Evolutionary conservation across 2,888 invertebrate species (phyloP).

Genomic region (Polyploca ridens): DNA sequence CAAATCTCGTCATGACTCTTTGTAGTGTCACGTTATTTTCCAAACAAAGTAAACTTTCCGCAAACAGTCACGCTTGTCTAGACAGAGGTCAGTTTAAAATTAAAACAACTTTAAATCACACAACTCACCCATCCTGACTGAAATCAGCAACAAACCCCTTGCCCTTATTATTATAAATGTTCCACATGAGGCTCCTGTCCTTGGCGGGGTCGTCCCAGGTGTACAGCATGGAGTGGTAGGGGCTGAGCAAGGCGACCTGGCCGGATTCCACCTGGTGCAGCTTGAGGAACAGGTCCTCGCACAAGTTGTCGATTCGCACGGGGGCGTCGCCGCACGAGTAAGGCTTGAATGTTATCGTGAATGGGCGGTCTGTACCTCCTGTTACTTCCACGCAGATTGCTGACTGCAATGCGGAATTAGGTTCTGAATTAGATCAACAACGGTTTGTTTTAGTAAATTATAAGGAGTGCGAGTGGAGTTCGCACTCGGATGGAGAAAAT

Average conservation of each 20-base stretch:
- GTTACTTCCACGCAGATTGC: slow-evolving; percentile 89
- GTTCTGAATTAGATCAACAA: too few species aligned
- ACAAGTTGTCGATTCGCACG: slow-evolving; percentile 92
- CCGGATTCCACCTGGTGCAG: slow-evolving; percentile 80
- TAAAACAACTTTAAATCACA: not conserved
- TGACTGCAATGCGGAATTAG: slow-evolving; percentile 70
- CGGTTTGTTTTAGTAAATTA: too few species aligned
- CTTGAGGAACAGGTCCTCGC: slow-evolving; percentile 91
- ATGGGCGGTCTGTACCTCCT: slow-evolving; percentile 90
- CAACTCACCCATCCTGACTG: slow-evolving; percentile 85
- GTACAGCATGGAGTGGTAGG: slow-evolving; percentile 89
- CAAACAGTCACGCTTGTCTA: too few species aligned
- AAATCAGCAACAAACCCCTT: slow-evolving; percentile 90
- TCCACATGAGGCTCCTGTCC: slow-evolving; percentile 90
- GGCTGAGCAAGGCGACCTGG: slow-evolving; percentile 90
- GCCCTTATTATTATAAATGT: slow-evolving; percentile 91
- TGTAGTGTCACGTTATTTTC: too few species aligned
- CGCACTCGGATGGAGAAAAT: too few species aligned
- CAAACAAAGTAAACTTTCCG: too few species aligned
- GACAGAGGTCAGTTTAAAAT: too few species aligned
- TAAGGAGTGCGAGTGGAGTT: too few species aligned
- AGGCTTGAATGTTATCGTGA: slow-evolving; percentile 89
- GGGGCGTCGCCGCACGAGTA: slow-evolving; percentile 92
- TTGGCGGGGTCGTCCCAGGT: slow-evolving; percentile 94
- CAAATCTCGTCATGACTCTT: too few species aligned